Evolutionary conservation across 1,140 invertebrate species (phyloP), one percentile per base, ranked within the genome.

Genomic region (Conus ventricosus): DNA sequence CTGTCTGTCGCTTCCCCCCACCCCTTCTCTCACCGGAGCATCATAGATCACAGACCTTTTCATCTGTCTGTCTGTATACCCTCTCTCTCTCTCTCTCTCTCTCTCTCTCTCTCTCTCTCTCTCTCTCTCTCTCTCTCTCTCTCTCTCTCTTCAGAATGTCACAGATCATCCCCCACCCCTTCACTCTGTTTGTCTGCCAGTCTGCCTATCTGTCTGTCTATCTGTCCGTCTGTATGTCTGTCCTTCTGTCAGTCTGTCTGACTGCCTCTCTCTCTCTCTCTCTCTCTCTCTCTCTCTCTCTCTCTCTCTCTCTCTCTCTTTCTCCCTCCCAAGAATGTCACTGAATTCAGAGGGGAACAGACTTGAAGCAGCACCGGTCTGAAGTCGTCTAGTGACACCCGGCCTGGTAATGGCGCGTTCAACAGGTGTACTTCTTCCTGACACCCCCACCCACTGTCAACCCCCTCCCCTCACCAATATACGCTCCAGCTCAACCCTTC

Each of bases 391-490:
- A 13, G 13, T 71, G 67, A 71, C 67, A 71, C 67, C 67, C 67
- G 67, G 67, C 11, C 67, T 71, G 67, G 67, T 71, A 71, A 71
- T 71, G 67, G 67, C 67, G 67, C 67, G 67, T 71, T 71, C 67
- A 71, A 71, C 67, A 71, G 67, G 67, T 71, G 67, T 71, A 71
- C 67, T n/a, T 71, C 67, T 71, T 23, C 67, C 13, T 71, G 67
- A 71, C 67, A 71, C 23, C 67, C 67, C 67, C 60, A 63, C 60
- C 20, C 67, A n/a, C 67, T 23, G 13, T 23, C 67, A 13, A 13
- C 67, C 67, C 67, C 78, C 78, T 10, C 78, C 78, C 78, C n/a
- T n/a, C 78, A 17, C 78, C 27, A 0, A n/a, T 20, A 10, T 25
- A 27, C 78, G 25, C 78, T n/a, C 78, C 78, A n/a, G 5, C 78